phyloP scores from a whole-genome alignment of 2,797 vertebrate species.

The Enteromius mattozi region DNA sequence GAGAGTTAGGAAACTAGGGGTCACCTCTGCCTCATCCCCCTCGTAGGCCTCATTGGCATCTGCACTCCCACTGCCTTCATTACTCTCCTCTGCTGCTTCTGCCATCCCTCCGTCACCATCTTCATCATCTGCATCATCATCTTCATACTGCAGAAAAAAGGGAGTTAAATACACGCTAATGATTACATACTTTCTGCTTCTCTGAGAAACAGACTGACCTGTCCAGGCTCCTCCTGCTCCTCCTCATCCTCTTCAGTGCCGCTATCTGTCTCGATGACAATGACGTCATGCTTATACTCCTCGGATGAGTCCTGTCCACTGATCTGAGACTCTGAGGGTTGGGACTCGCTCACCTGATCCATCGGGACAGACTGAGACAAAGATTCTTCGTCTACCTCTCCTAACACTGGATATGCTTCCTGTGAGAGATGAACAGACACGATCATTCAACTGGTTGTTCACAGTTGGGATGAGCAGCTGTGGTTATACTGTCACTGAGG shows the following conservation, averaged over 20 bases:
- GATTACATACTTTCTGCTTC: slow-evolving; percentile 23
- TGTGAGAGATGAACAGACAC: slow-evolving; percentile 80
- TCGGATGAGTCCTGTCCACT: slow-evolving; percentile 77
- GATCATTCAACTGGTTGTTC: neutral
- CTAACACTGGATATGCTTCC: slow-evolving; percentile 79
- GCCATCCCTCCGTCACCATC: slow-evolving; percentile 84
- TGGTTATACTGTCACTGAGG: neutral
- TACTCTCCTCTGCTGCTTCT: slow-evolving; percentile 87
- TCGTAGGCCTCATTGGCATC: slow-evolving; percentile 85
- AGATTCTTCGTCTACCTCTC: slow-evolving; percentile 77
- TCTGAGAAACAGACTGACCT: slow-evolving; percentile 43
- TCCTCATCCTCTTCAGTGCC: slow-evolving; percentile 82
- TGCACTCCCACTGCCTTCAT: slow-evolving; percentile 85
- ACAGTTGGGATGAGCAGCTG: too few species aligned
- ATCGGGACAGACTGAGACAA: slow-evolving; percentile 87
- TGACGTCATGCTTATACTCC: slow-evolving; percentile 84
- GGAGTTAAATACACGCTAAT: slow-evolving; percentile 37
- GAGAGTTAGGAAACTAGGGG: neutral
- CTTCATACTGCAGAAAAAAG: slow-evolving; percentile 78
- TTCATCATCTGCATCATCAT: slow-evolving; percentile 83
- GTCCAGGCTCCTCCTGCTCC: slow-evolving; percentile 72
- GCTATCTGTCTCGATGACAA: slow-evolving; percentile 93
- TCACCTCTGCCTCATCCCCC: slow-evolving; percentile 82
- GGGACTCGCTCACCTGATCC: slow-evolving; percentile 76
- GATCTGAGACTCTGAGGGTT: slow-evolving; percentile 75